These are phyloP conservation scores for Dendronephthya gigantea DNA, from an alignment of 64 coral and sea anemone species.

Conservation along the genomic window DNA sequence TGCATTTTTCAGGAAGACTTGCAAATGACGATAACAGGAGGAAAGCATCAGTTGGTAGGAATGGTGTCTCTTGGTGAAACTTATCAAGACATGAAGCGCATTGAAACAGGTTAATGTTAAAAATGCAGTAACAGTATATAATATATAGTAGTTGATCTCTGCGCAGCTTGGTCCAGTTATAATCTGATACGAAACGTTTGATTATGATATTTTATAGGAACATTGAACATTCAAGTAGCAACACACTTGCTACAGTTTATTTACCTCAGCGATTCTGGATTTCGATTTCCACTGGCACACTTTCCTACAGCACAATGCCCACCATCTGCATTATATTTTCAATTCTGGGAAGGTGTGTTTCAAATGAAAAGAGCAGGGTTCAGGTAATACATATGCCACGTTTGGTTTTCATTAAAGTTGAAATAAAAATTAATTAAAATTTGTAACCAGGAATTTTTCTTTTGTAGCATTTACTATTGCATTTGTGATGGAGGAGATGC, in stretches of 20 bases:
- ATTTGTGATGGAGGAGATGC: constrained; percentile 31
- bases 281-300: neutral
- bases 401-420: neutral
- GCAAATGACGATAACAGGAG: neutral
- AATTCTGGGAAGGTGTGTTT: neutral
- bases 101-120: neutral
- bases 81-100: neutral
- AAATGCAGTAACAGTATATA: neutral
- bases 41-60: neutral
- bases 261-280: neutral
- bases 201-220: neutral
- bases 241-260: neutral
- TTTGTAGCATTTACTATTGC: constrained; percentile 28
- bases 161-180: too few species aligned
- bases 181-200: neutral
- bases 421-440: neutral
- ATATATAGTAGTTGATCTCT: neutral
- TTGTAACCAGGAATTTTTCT: neutral
- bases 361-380: neutral
- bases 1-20: neutral
- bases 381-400: neutral
- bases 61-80: neutral
- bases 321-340: neutral
- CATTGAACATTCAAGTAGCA: neutral
- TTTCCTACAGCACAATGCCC: neutral